A percentile compares a stretch with the other conserved stretches of the same genome.
phyloP scores from a whole-genome alignment of 2,113 vertebrate species.

The Oncorhynchus mykiss region DNA sequence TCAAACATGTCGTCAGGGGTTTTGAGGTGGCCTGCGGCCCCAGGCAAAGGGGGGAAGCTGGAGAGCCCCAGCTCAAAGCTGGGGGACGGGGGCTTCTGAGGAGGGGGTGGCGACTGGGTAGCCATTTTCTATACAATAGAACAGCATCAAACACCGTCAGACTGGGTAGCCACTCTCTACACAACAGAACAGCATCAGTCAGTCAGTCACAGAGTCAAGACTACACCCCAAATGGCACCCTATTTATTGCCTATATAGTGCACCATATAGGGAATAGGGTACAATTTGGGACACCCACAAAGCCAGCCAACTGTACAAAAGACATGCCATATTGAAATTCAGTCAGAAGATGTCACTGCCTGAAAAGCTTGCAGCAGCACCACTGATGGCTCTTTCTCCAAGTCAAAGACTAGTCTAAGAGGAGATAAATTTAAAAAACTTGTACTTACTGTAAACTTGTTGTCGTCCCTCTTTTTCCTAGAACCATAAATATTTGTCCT shows the following conservation, averaged over 20 bases:
- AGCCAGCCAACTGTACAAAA: too few relatives aligned
- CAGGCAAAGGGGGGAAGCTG: constrained; percentile 94
- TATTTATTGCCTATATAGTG: too few relatives aligned
- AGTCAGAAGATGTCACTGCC: too few relatives aligned
- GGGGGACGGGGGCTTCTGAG: constrained; percentile 92
- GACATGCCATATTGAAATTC: too few relatives aligned
- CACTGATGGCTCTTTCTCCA: background rate
- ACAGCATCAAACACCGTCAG: background rate
- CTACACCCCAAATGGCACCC: too few relatives aligned
- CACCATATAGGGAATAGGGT: too few relatives aligned
- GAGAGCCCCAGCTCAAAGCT: constrained; percentile 95
- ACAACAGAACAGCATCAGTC: too few relatives aligned
- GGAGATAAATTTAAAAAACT: background rate
- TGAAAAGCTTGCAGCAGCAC: too few relatives aligned
- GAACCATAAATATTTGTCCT: constrained; percentile 92
- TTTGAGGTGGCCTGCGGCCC: constrained; percentile 92
- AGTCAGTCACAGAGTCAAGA: too few relatives aligned
- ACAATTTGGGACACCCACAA: too few relatives aligned
- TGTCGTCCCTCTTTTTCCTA: constrained; percentile 97
- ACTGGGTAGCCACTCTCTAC: too few relatives aligned
- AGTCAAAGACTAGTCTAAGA: background rate
- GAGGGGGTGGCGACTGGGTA: constrained; percentile 87
- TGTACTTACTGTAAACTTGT: constrained; percentile 93
- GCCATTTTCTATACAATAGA: constrained; percentile 68
- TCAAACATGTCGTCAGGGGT: constrained; percentile 86